These are phyloP conservation scores for Notamacropus eugenii DNA, from an alignment of 2,797 vertebrate species.

Conservation along the genomic window DNA sequence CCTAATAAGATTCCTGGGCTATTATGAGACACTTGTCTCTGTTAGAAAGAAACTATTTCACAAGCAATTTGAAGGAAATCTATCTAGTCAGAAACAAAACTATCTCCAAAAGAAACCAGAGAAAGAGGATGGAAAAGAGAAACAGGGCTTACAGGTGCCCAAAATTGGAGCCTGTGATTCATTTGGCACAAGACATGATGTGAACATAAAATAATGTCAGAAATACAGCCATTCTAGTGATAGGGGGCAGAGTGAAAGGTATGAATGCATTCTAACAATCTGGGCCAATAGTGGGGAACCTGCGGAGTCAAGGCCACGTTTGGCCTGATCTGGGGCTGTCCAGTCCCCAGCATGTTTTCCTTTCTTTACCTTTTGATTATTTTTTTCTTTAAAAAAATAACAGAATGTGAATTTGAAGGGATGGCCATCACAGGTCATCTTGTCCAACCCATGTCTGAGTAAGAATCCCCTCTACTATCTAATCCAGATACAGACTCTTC, in stretches of 20 bases:
- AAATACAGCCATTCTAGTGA: no score
- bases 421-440: background rate
- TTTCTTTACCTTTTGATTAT: background rate
- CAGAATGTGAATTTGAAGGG: background rate
- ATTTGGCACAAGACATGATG: background rate
- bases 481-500: background rate
- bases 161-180: background rate
- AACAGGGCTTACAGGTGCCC: background rate
- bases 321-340: no score
- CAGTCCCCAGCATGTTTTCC: background rate
- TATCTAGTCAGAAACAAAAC: background rate
- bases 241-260: background rate
- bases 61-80: background rate
- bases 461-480: background rate
- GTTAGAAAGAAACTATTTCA: constrained; percentile 22
- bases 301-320: no score
- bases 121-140: background rate
- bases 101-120: constrained; percentile 20
- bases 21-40: constrained; percentile 22
- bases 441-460: background rate
- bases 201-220: background rate
- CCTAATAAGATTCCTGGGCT: constrained; percentile 5
- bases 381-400: background rate
- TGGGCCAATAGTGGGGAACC: background rate
- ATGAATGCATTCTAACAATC: background rate